Evolutionary conservation across 2,797 vertebrate genomes (phyloP).

Genomic region (Chromobotia macracanthus): DNA sequence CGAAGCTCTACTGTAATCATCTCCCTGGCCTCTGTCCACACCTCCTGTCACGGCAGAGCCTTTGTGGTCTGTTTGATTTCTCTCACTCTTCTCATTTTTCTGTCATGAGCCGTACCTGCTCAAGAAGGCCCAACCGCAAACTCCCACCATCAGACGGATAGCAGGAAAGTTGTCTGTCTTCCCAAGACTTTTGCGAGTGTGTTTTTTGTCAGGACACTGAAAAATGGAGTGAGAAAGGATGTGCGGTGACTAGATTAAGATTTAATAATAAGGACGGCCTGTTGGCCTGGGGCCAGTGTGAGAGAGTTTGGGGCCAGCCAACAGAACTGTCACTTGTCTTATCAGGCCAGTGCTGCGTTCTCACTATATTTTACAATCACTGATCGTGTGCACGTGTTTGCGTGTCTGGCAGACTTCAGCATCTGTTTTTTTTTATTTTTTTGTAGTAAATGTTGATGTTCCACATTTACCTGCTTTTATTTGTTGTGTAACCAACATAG

Average conservation of each 20-base stretch:
- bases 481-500: background rate
- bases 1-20: constrained; percentile 30
- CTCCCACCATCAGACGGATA: constrained; percentile 49
- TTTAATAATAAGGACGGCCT: background rate
- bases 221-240: background rate
- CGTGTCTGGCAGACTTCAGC: background rate
- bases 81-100: constrained; percentile 66
- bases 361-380: background rate
- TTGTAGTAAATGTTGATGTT: background rate
- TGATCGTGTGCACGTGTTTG: background rate
- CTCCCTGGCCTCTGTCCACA: constrained; percentile 16
- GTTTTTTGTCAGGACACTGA: constrained; percentile 4
- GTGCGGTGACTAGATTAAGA: background rate
- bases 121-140: constrained; percentile 53
- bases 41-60: constrained; percentile 62
- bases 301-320: background rate
- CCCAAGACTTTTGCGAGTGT: constrained; percentile 41
- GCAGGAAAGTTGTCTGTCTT: constrained; percentile 51
- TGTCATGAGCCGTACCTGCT: constrained; percentile 69
- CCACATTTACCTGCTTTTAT: background rate
- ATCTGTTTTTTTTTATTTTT: background rate
- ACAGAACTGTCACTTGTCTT: background rate
- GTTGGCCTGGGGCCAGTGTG: background rate
- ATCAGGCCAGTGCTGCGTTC: background rate
- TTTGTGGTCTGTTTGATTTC: constrained; percentile 68